These are phyloP conservation scores for Vireo altiloquus DNA, from an alignment of 2,113 vertebrate genomes.

Conservation along the genomic window DNA sequence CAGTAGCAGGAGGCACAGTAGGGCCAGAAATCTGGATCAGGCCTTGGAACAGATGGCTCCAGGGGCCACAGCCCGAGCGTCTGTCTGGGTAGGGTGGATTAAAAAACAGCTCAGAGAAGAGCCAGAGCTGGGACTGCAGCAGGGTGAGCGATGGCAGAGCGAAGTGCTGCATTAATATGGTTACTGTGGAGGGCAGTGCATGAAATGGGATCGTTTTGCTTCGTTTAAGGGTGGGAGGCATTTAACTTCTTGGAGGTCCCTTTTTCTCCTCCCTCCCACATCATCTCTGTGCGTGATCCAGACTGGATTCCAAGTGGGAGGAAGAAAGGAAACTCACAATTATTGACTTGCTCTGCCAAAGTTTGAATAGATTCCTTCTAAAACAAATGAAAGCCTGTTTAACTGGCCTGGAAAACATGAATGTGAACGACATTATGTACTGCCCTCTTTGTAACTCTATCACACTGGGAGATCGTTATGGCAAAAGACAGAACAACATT, in stretches of 20 bases:
- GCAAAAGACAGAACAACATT: not conserved
- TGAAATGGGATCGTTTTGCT: not conserved
- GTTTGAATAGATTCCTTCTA: conserved; percentile 9
- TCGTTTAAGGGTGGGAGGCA: not conserved
- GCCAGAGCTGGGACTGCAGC: not conserved
- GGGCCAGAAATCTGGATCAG: not conserved
- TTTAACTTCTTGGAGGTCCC: not conserved
- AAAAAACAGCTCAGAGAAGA: not conserved
- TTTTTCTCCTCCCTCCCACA: not conserved
- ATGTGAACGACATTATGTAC: not conserved
- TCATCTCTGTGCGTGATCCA: not conserved
- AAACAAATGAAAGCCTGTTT: conserved; percentile 38
- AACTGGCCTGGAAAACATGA: conserved; percentile 25
- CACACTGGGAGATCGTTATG: not conserved
- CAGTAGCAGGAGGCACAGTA: not conserved
- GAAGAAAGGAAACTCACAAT: not conserved
- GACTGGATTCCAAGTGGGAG: not conserved
- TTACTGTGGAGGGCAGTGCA: not conserved
- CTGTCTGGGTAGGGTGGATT: not conserved
- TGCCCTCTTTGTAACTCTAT: not conserved
- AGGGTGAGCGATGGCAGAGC: not conserved
- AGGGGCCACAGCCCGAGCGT: not conserved
- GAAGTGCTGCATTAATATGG: not conserved
- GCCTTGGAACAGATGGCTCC: not conserved
- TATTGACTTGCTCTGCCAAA: conserved; percentile 15